Conservation (phyloP, 1,140 invertebrate species). For the Campoletis sonorensis region DNA sequence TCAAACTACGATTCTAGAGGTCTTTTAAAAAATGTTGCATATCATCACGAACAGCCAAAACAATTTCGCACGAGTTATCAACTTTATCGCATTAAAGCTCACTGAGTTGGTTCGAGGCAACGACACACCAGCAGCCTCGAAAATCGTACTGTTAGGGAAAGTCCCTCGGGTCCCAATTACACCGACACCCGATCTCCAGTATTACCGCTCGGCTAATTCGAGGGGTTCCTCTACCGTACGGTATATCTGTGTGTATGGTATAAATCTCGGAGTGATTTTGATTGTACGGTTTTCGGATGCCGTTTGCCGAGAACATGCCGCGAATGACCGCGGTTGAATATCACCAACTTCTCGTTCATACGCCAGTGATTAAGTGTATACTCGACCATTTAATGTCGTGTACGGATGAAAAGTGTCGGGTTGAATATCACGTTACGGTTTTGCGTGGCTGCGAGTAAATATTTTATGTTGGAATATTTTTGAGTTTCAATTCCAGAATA, state of each 20-base stretch:
- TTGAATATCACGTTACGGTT: slow-evolving; percentile 22
- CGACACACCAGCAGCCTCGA: slow-evolving; percentile 48
- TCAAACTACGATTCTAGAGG: no score
- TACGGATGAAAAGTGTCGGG: slow-evolving; percentile 30
- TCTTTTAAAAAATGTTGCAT: no score
- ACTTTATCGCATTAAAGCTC: no score
- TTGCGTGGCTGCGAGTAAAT: not conserved
- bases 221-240: slow-evolving; percentile 57
- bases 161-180: slow-evolving; percentile 74
- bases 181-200: slow-evolving; percentile 72
- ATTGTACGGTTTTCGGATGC: slow-evolving; percentile 68
- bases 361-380: slow-evolving; percentile 17
- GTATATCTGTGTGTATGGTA: slow-evolving; percentile 56
- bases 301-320: slow-evolving; percentile 61
- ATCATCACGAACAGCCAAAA: no score
- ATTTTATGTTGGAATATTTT: not conserved
- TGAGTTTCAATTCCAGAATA: not conserved
- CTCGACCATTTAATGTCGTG: slow-evolving; percentile 20
- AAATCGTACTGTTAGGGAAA: slow-evolving; percentile 55
- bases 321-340: not conserved
- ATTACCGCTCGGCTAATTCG: slow-evolving; percentile 72
- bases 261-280: slow-evolving; percentile 70
- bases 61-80: no score
- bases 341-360: not conserved
- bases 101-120: not conserved